Conservation (phyloP, 30 jellyfish, hydroid and myxozoan species). For the Cassiopea andromeda region DNA sequence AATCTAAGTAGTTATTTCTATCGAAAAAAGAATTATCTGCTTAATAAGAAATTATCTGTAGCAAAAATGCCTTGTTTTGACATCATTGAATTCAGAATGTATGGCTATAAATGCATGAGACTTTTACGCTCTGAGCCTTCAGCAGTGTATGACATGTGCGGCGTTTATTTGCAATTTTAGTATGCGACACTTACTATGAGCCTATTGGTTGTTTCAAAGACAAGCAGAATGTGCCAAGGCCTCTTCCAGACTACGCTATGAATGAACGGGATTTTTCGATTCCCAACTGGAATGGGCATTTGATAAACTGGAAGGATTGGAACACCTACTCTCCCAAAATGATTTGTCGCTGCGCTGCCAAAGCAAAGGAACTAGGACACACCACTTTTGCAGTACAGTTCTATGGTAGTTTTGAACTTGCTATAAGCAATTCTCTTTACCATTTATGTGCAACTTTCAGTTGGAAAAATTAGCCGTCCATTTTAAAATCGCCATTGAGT, state of each 20-base stretch:
- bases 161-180: constrained; percentile 12
- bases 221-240: constrained; percentile 67
- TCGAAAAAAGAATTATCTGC: too few species aligned
- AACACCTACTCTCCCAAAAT: constrained; percentile 73
- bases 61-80: too few species aligned
- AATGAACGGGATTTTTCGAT: constrained; percentile 76
- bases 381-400: constrained; percentile 69
- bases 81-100: too few species aligned
- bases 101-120: too few species aligned
- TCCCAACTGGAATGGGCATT: constrained; percentile 71
- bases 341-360: constrained; percentile 88
- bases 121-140: too few species aligned
- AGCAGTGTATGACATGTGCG: not conserved
- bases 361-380: constrained; percentile 65
- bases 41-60: too few species aligned
- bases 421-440: too few species aligned
- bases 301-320: constrained; percentile 84
- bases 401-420: constrained; percentile 50
- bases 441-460: too few species aligned
- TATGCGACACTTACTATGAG: constrained; percentile 78
- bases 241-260: constrained; percentile 74
- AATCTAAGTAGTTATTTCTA: too few species aligned
- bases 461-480: too few species aligned
- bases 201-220: constrained; percentile 84
- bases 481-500: too few species aligned